A percentile compares a stretch with the other conserved stretches of the same genome.
Conservation (phyloP, 2,888 invertebrate genomes). For the Pseudanteris insignis region DNA sequence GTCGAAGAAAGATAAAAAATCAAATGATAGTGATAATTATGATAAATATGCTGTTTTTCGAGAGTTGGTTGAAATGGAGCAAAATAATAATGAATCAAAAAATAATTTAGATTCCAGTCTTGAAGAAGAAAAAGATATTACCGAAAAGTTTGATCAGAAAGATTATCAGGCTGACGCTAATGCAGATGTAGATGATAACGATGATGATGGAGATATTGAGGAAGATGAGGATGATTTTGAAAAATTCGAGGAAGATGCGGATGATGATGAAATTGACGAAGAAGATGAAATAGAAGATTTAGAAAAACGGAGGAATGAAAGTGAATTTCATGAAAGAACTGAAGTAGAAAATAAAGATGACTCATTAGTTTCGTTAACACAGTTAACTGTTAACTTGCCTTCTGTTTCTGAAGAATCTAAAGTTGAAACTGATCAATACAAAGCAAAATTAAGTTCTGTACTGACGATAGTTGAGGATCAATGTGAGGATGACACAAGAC, state of each 20-base stretch:
- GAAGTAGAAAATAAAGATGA: constrained; percentile 52
- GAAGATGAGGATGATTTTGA: constrained; percentile 33
- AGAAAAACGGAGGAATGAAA: constrained; percentile 20
- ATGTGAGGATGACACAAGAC: constrained; percentile 35
- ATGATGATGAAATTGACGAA: constrained; percentile 48
- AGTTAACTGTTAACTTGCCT: constrained; percentile 54
- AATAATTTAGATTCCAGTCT: constrained; percentile 11
- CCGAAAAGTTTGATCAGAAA: constrained; percentile 37
- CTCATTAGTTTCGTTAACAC: constrained; percentile 54
- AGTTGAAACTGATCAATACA: constrained; percentile 41
- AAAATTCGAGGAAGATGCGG: constrained; percentile 51
- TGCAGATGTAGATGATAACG: constrained; percentile 47
- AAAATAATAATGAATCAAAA: constrained; percentile 42
- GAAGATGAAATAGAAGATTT: constrained; percentile 48
- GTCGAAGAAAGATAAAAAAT: constrained; percentile 71
- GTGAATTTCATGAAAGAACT: constrained; percentile 21
- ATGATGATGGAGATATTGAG: constrained; percentile 55
- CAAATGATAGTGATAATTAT: constrained; percentile 73
- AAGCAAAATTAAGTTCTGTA: constrained; percentile 28
- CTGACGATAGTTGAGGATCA: constrained; percentile 44
- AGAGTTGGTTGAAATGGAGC: constrained; percentile 80
- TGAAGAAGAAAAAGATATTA: constrained; percentile 21
- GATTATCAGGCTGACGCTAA: constrained; percentile 24
- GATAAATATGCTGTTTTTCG: constrained; percentile 90
- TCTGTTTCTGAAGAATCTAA: constrained; percentile 47